A percentile compares a stretch with the other conserved stretches of the same genome.
These are phyloP conservation scores for Coryphaenoides rupestris DNA, from an alignment of 2,113 vertebrate species.

Conservation along the genomic window DNA sequence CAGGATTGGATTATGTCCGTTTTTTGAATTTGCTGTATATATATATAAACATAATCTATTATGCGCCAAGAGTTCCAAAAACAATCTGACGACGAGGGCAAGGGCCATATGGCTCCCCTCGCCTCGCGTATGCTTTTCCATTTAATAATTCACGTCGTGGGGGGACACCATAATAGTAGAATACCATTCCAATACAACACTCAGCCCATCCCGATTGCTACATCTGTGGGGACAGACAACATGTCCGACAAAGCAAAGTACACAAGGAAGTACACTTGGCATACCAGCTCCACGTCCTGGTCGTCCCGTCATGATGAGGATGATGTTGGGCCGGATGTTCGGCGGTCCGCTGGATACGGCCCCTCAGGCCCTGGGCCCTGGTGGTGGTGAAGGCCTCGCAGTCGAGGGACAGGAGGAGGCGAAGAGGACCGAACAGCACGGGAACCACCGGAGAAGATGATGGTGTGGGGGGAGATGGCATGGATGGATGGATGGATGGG, in stretches of 20 bases:
- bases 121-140: conserved; percentile 40
- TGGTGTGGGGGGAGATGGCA: too few species aligned
- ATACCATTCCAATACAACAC: conserved; percentile 10
- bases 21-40: too few species aligned
- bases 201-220: too few species aligned
- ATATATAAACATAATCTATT: conserved; percentile 48
- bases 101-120: conserved; percentile 56
- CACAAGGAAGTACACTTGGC: too few species aligned
- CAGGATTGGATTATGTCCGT: neutral
- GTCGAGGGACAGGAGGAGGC: conserved; percentile 75
- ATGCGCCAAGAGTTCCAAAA: conserved; percentile 12
- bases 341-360: conserved; percentile 89
- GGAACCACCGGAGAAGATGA: conserved; percentile 76
- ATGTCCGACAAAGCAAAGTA: too few species aligned
- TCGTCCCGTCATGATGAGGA: conserved; percentile 97
- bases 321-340: conserved; percentile 97
- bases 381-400: conserved; percentile 78
- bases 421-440: conserved; percentile 65
- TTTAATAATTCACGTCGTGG: conserved; percentile 67
- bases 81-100: conserved; percentile 15
- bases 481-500: conserved; percentile 16
- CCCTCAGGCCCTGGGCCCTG: conserved; percentile 82
- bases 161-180: conserved; percentile 10
- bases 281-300: conserved; percentile 95
- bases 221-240: too few species aligned